Conservation (phyloP, 1,140 invertebrate genomes). For the Drosophila lacteicornis region DNA sequence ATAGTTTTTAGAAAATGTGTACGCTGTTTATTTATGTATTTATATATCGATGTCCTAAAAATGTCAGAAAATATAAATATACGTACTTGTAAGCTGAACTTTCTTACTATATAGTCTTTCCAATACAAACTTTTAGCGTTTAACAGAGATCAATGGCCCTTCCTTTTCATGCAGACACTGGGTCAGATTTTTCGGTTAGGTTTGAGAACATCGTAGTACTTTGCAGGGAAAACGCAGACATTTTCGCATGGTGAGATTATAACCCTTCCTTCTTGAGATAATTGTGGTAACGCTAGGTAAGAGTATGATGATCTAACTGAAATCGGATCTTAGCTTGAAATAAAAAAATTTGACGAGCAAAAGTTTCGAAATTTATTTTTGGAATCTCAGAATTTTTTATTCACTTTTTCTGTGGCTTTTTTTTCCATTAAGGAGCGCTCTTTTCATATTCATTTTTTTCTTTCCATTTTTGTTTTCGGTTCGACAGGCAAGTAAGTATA, state of each 20-base stretch:
- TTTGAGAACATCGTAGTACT: constrained; percentile 18
- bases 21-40: too few species aligned
- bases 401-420: constrained; percentile 56
- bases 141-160: constrained; percentile 21
- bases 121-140: constrained; percentile 30
- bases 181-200: constrained; percentile 13
- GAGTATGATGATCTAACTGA: constrained; percentile 60
- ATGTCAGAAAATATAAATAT: constrained; percentile 11
- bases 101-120: constrained; percentile 15
- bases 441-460: constrained; percentile 48
- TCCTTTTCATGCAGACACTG: constrained; percentile 19
- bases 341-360: constrained; percentile 71
- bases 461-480: constrained; percentile 40
- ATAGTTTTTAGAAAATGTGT: too few species aligned
- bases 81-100: constrained; percentile 18
- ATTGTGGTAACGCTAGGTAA: constrained; percentile 24
- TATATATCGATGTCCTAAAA: constrained; percentile 8
- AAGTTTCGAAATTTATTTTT: constrained; percentile 75
- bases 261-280: constrained; percentile 49
- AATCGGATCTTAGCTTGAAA: constrained; percentile 74
- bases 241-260: constrained; percentile 25
- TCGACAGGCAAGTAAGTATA: constrained; percentile 57
- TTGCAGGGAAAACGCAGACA: constrained; percentile 4
- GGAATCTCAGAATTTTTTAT: constrained; percentile 63
- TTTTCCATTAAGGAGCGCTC: constrained; percentile 61